These are phyloP conservation scores for Chlorodrepanis virens DNA, from an alignment of 2,113 vertebrate genomes.

Conservation along the genomic window DNA sequence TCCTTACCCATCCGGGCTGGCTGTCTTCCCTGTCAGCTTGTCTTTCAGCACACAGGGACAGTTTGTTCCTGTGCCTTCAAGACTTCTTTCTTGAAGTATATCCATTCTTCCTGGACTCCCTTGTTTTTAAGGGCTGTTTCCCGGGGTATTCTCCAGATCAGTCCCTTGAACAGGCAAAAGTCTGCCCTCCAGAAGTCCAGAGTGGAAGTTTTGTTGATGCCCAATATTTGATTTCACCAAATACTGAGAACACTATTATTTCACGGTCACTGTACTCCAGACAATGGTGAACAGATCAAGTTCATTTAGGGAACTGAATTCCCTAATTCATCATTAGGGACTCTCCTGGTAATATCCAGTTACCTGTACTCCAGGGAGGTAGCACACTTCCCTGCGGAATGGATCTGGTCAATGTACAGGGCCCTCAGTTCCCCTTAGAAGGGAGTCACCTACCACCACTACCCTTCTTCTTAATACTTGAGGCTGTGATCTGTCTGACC, in stretches of 20 bases:
- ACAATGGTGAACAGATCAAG: not conserved
- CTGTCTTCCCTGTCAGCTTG: not conserved
- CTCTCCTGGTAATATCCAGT: not conserved
- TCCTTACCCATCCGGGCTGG: not conserved
- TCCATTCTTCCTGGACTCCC: not conserved
- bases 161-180: not conserved
- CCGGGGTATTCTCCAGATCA: not conserved
- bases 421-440: not conserved
- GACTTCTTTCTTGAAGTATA: not conserved
- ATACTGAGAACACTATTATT: not conserved
- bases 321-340: not conserved
- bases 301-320: not conserved
- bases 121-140: not conserved
- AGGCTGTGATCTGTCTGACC: not conserved
- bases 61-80: not conserved
- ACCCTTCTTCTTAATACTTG: not conserved
- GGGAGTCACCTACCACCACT: not conserved
- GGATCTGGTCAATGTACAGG: fast-evolving
- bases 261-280: not conserved
- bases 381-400: not conserved
- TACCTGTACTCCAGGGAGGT: not conserved
- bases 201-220: not conserved
- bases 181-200: not conserved
- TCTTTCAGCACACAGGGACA: not conserved
- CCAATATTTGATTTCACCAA: not conserved